phyloP scores from a whole-genome alignment of 2,888 invertebrate genomes.

The Epistrophe grossulariae region DNA sequence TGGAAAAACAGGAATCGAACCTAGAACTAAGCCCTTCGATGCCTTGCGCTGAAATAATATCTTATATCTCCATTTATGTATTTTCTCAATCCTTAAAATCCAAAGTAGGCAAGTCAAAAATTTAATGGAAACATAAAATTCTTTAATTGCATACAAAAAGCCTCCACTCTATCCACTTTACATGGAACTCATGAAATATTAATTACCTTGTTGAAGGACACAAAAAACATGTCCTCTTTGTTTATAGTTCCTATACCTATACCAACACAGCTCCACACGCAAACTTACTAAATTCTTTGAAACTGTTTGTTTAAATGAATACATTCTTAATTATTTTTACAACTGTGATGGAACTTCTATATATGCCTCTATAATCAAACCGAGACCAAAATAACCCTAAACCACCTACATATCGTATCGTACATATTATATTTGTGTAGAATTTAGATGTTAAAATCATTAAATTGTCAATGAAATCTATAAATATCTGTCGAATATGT shows the following conservation, averaged over 20 bases:
- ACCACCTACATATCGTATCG: not conserved
- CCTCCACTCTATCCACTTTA: not conserved
- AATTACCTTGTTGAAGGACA: slow-evolving; percentile 43
- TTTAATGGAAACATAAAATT: not conserved
- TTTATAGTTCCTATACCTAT: slow-evolving; percentile 12
- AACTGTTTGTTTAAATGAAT: slow-evolving; percentile 36
- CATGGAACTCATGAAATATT: slow-evolving; percentile 12
- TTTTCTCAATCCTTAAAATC: not conserved
- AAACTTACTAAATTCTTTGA: not conserved
- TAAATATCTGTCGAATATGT: slow-evolving; percentile 20
- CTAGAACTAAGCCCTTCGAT: too few species aligned
- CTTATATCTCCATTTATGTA: too few species aligned
- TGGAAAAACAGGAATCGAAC: too few species aligned
- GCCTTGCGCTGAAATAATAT: too few species aligned
- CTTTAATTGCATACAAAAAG: slow-evolving; percentile 8
- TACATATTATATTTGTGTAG: too few species aligned
- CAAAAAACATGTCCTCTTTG: slow-evolving; percentile 31
- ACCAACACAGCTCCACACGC: not conserved
- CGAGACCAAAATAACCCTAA: slow-evolving; percentile 3
- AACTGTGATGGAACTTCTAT: slow-evolving; percentile 3
- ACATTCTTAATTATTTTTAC: slow-evolving; percentile 28
- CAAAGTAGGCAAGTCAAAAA: not conserved
- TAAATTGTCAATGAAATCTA: slow-evolving; percentile 23
- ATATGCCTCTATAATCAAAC: not conserved
- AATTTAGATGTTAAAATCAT: slow-evolving; percentile 10